Base-by-base conservation (phyloP, 2,797 vertebrate genomes). In the Discoglossus pictus region DNA sequence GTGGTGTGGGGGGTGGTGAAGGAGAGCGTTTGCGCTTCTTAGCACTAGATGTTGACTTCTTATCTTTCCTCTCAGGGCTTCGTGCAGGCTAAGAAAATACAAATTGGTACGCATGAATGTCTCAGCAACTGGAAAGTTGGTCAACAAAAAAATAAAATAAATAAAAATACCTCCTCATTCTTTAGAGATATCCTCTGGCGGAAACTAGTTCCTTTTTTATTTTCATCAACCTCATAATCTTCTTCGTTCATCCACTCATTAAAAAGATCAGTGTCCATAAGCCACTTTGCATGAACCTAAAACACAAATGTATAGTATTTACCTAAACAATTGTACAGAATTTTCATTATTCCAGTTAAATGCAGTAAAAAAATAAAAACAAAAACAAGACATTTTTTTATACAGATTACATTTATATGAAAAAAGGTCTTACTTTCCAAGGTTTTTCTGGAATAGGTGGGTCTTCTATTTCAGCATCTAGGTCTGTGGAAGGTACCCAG, bases 211-310 rank as follows among this genome's bases (percentile, higher is more conserved):
- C 88, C 83, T 74, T 98, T 98, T 85, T 93, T 95, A 82, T 88
- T 94, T 73, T 99, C 97, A 12, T 98, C 97, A 18, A 98, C 91
- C 78, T 98, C 96, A 0, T 98, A 99, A 83, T 99, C 97, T 70
- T 98, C 96, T 58, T 98, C 97, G 6, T 97, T 98, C 96, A 98
- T 97, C 97, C 97, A 98, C 70, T 99, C 96, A 1, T 99, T 98
- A 80, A 95, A 98, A 42, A 94, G 56, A 5, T 97, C 97, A 0
- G 92, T 98, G 83, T 99, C 97, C 81, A 93, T 78, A 74, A 98
- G 91, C 97, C 97, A 98, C 79, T 93, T 96, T 52, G 92, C 89
- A 2, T 98, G 94, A 25, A 99, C 94, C 97, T 99, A 66, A 40
- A 61, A 11, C 4, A 3, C n/a, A n/a, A n/a, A n/a, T n/a, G n/a